Conservation (phyloP, 2,113 vertebrate species). For the Carassius auratus region DNA sequence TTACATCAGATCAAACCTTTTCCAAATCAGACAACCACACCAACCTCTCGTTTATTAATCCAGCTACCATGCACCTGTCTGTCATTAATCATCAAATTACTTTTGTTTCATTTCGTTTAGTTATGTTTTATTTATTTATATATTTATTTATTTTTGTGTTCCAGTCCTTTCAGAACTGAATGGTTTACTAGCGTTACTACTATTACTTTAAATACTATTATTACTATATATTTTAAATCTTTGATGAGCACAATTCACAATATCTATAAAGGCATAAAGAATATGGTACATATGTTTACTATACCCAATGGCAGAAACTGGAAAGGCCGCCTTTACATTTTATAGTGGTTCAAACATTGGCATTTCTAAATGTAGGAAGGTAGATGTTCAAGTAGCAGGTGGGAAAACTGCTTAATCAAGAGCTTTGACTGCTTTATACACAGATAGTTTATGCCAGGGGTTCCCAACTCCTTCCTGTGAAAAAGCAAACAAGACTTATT, state of each 20-base stretch:
- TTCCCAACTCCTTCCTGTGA: neutral
- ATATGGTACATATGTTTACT: too few species aligned
- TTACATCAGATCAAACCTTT: neutral
- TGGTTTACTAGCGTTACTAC: too few species aligned
- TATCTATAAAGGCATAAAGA: too few species aligned
- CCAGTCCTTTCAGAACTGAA: too few species aligned
- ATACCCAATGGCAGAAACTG: too few species aligned
- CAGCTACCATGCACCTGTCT: neutral
- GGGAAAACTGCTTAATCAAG: neutral
- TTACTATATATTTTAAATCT: neutral
- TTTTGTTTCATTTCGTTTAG: too few species aligned
- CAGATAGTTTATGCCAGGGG: neutral
- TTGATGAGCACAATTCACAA: too few species aligned
- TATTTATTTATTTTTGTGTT: too few species aligned
- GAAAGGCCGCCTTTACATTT: too few species aligned
- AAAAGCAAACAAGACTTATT: neutral
- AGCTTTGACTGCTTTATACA: neutral
- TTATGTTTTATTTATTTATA: too few species aligned
- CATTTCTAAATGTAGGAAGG: neutral
- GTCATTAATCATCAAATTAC: neutral
- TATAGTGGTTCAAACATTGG: too few species aligned
- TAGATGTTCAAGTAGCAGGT: neutral
- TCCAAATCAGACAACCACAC: neutral
- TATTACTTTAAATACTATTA: too few species aligned
- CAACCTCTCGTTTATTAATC: neutral